These are phyloP conservation scores for Glossophaga mutica DNA, from an alignment of 2,797 vertebrate species.

Conservation along the genomic window DNA sequence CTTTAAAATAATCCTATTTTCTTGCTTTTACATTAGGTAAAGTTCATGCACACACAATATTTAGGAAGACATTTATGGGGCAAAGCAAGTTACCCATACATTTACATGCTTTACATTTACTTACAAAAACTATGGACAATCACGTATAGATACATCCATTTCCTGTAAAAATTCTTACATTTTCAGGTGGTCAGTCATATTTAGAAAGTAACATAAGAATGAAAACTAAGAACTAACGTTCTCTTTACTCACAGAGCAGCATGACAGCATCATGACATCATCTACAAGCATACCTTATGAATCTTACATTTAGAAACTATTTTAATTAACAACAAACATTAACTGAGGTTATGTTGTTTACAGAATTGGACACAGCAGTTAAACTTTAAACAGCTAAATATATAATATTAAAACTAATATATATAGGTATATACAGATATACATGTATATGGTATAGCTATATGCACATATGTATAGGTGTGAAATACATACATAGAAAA, in stretches of 20 bases:
- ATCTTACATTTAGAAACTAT: neutral
- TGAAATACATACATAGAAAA: neutral
- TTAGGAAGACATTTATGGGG: conserved; percentile 1
- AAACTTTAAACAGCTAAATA: neutral
- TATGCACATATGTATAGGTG: neutral
- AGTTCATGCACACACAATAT: conserved; percentile 17
- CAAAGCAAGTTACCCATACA: neutral
- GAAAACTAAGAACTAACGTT: neutral
- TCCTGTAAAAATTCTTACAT: neutral
- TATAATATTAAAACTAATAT: neutral
- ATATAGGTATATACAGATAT: neutral
- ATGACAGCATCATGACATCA: neutral
- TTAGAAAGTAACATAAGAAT: neutral
- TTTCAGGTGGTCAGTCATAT: neutral
- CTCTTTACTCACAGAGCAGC: neutral
- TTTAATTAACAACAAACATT: neutral
- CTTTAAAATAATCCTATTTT: neutral
- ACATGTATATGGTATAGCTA: neutral
- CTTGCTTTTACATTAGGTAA: neutral
- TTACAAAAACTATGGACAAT: neutral
- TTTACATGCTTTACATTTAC: neutral
- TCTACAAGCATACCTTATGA: neutral
- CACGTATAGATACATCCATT: neutral
- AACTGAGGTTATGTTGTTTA: neutral
- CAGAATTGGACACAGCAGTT: neutral